Conservation (phyloP, 2,797 vertebrate species). For the Scolopax rusticola region DNA sequence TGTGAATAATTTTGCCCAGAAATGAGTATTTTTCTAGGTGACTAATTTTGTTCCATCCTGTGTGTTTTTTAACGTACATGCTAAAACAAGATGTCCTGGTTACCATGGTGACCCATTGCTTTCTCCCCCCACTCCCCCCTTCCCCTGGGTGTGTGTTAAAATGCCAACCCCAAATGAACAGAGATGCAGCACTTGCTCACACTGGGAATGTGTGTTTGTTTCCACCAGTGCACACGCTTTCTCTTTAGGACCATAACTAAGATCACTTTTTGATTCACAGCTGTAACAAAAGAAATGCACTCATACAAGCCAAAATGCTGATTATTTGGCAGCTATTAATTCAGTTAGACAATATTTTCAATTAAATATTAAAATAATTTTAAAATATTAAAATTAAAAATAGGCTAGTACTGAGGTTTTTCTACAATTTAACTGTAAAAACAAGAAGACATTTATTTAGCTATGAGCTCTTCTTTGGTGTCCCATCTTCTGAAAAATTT, state of each 20-base stretch:
- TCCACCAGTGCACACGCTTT: not conserved
- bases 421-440: not conserved
- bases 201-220: not conserved
- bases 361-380: not conserved
- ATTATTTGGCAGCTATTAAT: not conserved
- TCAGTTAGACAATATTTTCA: not conserved
- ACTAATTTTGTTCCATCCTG: not conserved
- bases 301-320: not conserved
- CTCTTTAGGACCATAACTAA: not conserved
- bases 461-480: not conserved
- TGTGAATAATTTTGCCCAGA: not conserved
- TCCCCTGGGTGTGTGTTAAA: not conserved
- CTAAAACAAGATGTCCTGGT: conserved; percentile 58
- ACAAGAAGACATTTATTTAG: not conserved
- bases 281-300: not conserved
- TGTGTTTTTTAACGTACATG: not conserved
- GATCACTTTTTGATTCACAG: not conserved
- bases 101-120: conserved; percentile 29
- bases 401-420: not conserved
- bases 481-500: not conserved
- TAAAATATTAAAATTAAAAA: no score
- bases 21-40: not conserved
- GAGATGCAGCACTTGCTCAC: not conserved
- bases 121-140: not conserved
- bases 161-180: conserved; percentile 7